A percentile compares a stretch with the other conserved stretches of the same genome.
These are phyloP conservation scores for Phoronis australis DNA, from an alignment of 2,888 invertebrate genomes.

Conservation along the genomic window DNA sequence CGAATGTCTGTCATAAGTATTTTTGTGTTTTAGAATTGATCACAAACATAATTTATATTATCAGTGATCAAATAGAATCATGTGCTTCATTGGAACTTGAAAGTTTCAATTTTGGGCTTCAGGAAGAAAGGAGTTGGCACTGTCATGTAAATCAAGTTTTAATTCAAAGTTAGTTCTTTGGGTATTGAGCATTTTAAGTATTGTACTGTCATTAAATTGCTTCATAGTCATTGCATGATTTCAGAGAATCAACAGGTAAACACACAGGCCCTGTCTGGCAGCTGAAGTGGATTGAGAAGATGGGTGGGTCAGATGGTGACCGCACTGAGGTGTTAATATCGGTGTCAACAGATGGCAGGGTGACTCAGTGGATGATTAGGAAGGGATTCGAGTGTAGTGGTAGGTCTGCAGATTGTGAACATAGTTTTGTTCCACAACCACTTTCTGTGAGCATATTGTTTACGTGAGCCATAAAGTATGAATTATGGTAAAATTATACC, in stretches of 20 bases:
- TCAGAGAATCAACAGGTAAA: slow-evolving; percentile 39
- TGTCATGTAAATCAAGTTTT: neutral
- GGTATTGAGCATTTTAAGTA: too few species aligned
- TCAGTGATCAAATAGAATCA: too few species aligned
- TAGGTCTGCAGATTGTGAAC: too few species aligned
- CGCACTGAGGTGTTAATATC: slow-evolving; percentile 47
- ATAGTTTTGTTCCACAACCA: too few species aligned
- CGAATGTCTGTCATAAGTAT: too few species aligned
- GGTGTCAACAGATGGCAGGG: slow-evolving; percentile 51
- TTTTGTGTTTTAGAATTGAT: too few species aligned
- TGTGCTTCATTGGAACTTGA: too few species aligned
- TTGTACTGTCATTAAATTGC: neutral
- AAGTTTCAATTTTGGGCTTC: neutral
- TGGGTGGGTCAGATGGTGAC: slow-evolving; percentile 44
- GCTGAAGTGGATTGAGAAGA: slow-evolving; percentile 51
- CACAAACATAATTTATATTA: too few species aligned
- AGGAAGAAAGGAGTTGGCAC: neutral
- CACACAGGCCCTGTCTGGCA: slow-evolving; percentile 52
- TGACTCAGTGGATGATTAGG: slow-evolving; percentile 52
- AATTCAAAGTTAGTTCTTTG: too few species aligned
- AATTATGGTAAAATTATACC: too few species aligned
- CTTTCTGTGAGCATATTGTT: too few species aligned
- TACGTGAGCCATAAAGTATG: too few species aligned
- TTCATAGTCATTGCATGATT: slow-evolving; percentile 4
- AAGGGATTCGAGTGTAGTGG: slow-evolving; percentile 53